phyloP scores from a whole-genome alignment of 2,888 invertebrate genomes.

The Piscicola geometra region DNA sequence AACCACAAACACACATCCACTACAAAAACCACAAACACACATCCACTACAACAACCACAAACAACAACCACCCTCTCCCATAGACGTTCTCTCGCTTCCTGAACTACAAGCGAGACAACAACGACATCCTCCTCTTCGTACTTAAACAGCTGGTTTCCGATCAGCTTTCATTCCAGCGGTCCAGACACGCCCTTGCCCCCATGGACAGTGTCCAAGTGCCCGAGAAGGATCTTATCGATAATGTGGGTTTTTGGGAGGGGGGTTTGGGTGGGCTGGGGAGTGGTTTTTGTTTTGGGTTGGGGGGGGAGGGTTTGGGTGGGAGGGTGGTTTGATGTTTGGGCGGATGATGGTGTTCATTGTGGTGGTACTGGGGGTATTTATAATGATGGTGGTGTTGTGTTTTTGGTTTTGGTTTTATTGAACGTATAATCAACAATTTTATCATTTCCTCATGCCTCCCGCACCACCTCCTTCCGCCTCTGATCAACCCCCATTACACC shows the following conservation, averaged over 20 bases:
- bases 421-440: no score
- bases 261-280: background rate
- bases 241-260: no score
- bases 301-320: background rate
- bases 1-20: no score
- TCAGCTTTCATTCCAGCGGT: conserved; percentile 70
- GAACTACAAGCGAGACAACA: conserved; percentile 88
- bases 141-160: conserved; percentile 86
- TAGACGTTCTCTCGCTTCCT: conserved; percentile 90
- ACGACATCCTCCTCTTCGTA: conserved; percentile 89
- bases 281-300: background rate
- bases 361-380: no score
- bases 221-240: conserved; percentile 76
- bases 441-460: no score
- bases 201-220: conserved; percentile 74
- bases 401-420: no score
- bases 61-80: background rate
- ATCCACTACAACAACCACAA: background rate
- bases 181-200: conserved; percentile 53
- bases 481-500: no score
- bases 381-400: no score
- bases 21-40: no score
- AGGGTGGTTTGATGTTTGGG: background rate
- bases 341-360: no score
- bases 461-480: no score